Base-by-base conservation (phyloP, 2,888 invertebrate species). In the Agrotis ipsilon region DNA sequence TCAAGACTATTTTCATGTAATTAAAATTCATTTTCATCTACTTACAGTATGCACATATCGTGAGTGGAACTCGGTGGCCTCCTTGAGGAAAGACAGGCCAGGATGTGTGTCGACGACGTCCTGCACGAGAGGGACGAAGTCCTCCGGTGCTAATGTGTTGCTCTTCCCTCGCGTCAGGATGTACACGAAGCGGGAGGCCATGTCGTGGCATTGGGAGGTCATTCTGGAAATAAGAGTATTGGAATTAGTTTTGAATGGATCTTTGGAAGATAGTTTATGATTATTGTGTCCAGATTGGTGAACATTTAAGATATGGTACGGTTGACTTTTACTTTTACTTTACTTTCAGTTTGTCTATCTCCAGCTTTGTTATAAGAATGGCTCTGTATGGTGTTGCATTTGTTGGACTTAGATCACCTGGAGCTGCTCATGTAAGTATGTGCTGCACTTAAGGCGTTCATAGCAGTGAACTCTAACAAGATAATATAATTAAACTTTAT, bases 51-150 rank as follows among this genome's bases (percentile, higher is more conserved):
- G 99, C 86, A 99, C 98, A 93, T 99, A 99, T 97, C 99, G 97
- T 77, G 99, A 99, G 97, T 99, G 99, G 96, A 99, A 99, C 96
- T 99, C 99, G 1, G 98, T 98, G 72, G 99, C 99, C 93, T 99
- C 99, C 93, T 99, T 98, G 72, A 99, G 97, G 97, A 99, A 99
- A 78, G 98, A 98, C 83, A 99, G 97, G 59, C 99, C 99, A 1
- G 99, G 99, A 96, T 99, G 99, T 13, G 99, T 98, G 93, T 99
- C 99, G 54, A 99, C 99, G n/a, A 99, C 99, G 93, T 99, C 99
- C 96, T 99, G 98, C 65, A 99, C 98, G 85, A 99, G 94, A 27
- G 99, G 98, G 89, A 99, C 98, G 93, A 99, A 98, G 96, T 99
- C 99, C 89, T 99, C 99, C 0, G 98, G 98, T 32, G 98, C 96